Conservation (phyloP, 2,113 vertebrate species). For the Phyllostomus hastatus region DNA sequence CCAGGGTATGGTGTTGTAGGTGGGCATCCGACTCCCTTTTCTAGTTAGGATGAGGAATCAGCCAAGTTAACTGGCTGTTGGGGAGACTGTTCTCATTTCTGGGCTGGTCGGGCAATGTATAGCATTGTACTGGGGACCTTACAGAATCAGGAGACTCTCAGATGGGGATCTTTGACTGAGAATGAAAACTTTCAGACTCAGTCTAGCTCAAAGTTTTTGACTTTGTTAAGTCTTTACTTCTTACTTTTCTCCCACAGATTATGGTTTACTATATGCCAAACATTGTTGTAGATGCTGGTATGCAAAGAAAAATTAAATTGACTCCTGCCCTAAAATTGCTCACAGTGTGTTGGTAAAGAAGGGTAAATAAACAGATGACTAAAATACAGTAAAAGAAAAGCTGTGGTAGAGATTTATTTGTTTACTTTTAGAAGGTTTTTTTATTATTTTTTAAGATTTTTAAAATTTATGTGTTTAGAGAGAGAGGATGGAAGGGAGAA, state of each 20-base stretch:
- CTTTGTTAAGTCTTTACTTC: not conserved
- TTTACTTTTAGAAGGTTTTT: conserved; percentile 22
- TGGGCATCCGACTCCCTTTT: not conserved
- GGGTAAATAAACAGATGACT: conserved; percentile 47
- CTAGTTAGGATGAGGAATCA: not conserved
- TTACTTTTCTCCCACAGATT: not conserved
- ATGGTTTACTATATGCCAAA: not conserved
- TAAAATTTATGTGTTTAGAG: too few relatives aligned
- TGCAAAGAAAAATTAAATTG: not conserved
- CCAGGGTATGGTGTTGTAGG: not conserved
- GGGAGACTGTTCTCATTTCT: not conserved
- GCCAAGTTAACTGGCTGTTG: not conserved
- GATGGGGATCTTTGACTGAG: not conserved
- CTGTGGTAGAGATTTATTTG: conserved; percentile 30
- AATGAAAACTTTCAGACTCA: not conserved
- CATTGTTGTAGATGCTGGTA: not conserved
- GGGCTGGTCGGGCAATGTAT: accelerated
- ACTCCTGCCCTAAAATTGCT: conserved; percentile 14
- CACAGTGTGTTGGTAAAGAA: conserved; percentile 28
- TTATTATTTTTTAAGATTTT: not conserved
- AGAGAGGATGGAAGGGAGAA: too few relatives aligned
- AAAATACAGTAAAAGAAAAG: conserved; percentile 34
- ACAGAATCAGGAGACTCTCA: not conserved
- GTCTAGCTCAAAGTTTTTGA: not conserved
- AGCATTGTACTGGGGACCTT: not conserved